Evolutionary conservation across 2,797 vertebrate species (phyloP).

Genomic region (Myotis myotis): DNA sequence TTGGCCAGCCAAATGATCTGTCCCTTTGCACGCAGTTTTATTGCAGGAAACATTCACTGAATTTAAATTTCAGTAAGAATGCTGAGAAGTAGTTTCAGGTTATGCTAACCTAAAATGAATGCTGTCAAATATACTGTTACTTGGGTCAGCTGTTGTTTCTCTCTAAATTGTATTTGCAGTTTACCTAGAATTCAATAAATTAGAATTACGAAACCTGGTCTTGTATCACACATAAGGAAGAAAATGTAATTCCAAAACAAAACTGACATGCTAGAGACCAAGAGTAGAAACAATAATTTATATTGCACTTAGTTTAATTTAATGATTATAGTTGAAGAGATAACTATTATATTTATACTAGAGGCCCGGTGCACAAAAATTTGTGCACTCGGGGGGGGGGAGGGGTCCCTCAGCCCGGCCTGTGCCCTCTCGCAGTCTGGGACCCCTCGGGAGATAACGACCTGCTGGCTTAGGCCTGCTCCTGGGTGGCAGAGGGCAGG

Average conservation of each 20-base stretch:
- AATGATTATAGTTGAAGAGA: not conserved
- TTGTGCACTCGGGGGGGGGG: too few relatives aligned
- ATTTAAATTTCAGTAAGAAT: constrained; percentile 12
- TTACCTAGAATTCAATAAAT: not conserved
- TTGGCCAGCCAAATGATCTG: not conserved
- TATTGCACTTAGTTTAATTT: constrained; percentile 11
- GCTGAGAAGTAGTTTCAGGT: not conserved
- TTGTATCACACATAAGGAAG: not conserved
- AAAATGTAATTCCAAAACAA: constrained; percentile 4
- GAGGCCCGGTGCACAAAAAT: too few relatives aligned
- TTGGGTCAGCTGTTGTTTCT: not conserved
- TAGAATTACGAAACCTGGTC: not conserved
- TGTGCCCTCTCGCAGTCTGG: too few relatives aligned
- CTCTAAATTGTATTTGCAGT: not conserved
- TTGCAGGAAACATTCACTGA: not conserved
- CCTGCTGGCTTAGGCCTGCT: too few relatives aligned
- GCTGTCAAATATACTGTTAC: not conserved
- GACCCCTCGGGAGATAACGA: too few relatives aligned
- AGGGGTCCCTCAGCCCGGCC: too few relatives aligned
- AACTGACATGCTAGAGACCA: not conserved
- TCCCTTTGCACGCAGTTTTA: not conserved
- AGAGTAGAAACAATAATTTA: not conserved
- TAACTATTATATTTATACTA: not conserved
- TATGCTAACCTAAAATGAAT: constrained; percentile 10
- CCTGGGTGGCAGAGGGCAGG: too few relatives aligned